A percentile compares a stretch with the other conserved stretches of the same genome.
Conservation (phyloP, 2,113 vertebrate species). For the Lamprotornis superbus region DNA sequence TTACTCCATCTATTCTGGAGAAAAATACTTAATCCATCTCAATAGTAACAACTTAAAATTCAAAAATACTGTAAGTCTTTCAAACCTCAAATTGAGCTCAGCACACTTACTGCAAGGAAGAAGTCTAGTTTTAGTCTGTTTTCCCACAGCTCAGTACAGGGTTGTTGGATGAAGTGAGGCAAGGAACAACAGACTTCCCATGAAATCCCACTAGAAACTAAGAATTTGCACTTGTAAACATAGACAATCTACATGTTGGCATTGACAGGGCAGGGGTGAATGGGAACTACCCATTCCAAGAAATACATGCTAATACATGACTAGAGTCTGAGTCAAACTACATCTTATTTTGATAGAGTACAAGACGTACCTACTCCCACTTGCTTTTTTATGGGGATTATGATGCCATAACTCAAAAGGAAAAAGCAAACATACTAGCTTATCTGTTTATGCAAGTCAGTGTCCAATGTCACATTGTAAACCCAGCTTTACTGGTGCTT, state of each 20-base stretch:
- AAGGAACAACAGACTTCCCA: neutral
- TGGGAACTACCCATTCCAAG: neutral
- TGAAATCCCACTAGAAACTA: neutral
- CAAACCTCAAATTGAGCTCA: neutral
- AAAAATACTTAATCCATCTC: neutral
- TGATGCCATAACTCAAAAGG: neutral
- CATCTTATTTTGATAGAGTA: neutral
- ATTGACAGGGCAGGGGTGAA: neutral
- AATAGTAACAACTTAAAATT: neutral
- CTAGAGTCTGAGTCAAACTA: neutral
- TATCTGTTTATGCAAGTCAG: neutral
- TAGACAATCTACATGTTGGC: neutral
- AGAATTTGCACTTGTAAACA: neutral
- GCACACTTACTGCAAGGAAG: neutral
- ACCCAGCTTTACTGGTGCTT: neutral
- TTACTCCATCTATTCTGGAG: neutral
- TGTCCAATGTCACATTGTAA: neutral
- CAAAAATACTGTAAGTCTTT: neutral
- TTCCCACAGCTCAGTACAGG: neutral
- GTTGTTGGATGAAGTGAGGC: neutral
- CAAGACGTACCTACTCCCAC: neutral
- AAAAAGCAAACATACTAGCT: neutral
- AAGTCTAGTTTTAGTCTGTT: neutral
- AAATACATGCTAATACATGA: neutral
- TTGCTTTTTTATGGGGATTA: neutral